Base-by-base conservation (phyloP, 2,888 invertebrate species). In the Lasioglossum calceatum region DNA sequence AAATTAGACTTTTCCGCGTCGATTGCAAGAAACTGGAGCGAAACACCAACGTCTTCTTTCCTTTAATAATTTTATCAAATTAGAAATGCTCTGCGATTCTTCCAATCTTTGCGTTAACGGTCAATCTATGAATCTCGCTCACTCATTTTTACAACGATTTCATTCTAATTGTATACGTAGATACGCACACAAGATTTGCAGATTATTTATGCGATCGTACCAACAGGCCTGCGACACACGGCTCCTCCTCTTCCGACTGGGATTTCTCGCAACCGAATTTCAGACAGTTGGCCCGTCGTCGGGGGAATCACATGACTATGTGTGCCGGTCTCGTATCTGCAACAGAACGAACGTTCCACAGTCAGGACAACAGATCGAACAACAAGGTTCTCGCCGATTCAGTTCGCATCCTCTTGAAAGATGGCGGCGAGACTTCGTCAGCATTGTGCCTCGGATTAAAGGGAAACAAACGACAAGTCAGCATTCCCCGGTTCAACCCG, bases 261-360 rank as follows among this genome's bases (percentile, higher is more conserved):
- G 64, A 77, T 61, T 82, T 42, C 54, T 86, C 73, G 77, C 78
- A 81, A 87, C 84, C 85, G 81, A 80, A 72, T 84, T 32, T 74
- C 39, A 72, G 64, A 64, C 77, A 47, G 44, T 77, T 67, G 64
- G 47, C 58, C 54, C 67, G 64, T n/a, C 36, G 42, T 64, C 47
- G 70, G 44, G 67, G 36, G 89, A 81, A 81, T 90, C 80, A 90
- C 90, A 90, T 90, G 91, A 88, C 85, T 85, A 85, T 39, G 36
- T 19, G 71, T 58, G 27, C 27, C 19, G 54, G 64, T 47, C 32
- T 54, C 76, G 39, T 79, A 79, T 73, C 85, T 85, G 80, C 0
- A 79, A 84, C 42, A 61, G 70, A 78, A 36, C 10, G 16, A 16
- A 70, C 32, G 23, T 23, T 36, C 23, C 36, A 70, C 39, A 8